Conservation (phyloP, 92 coral and sea anemone species). For the Plumapathes pennacea region DNA sequence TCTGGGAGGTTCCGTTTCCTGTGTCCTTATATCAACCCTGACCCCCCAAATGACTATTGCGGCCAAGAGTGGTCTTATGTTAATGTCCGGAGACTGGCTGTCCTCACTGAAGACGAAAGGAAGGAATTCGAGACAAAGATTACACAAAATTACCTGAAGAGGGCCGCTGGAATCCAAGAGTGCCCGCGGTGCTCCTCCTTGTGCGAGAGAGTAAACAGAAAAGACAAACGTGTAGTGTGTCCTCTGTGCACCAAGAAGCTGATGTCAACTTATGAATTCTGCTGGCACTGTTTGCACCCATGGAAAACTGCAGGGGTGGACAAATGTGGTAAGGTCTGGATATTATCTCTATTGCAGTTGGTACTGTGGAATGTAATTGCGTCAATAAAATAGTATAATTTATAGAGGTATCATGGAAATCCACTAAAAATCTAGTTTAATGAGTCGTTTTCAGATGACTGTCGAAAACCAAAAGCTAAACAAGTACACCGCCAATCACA, state of each 20-base stretch:
- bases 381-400: too few species aligned
- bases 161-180: conserved; percentile 81
- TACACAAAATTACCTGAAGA: conserved; percentile 63
- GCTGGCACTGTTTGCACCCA: conserved; percentile 82
- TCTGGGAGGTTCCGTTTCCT: conserved; percentile 65
- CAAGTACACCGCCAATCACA: too few species aligned
- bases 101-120: conserved; percentile 69
- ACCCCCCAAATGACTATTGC: conserved; percentile 54
- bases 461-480: too few species aligned
- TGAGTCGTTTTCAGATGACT: too few species aligned
- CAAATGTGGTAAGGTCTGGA: conserved; percentile 76
- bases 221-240: conserved; percentile 63
- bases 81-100: conserved; percentile 79
- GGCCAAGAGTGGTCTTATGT: conserved; percentile 77
- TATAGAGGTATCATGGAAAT: too few species aligned
- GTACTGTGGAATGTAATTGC: too few species aligned
- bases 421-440: too few species aligned
- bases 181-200: conserved; percentile 74
- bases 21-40: conserved; percentile 71
- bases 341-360: too few species aligned
- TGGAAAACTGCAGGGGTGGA: conserved; percentile 43
- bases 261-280: conserved; percentile 47
- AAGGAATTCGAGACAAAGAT: conserved; percentile 73
- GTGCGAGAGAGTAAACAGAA: conserved; percentile 59
- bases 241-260: conserved; percentile 47